Evolutionary conservation across 1,140 invertebrate genomes (phyloP), one percentile per base, ranked within the genome.

Genomic region (Doryteuthis pealeii): DNA sequence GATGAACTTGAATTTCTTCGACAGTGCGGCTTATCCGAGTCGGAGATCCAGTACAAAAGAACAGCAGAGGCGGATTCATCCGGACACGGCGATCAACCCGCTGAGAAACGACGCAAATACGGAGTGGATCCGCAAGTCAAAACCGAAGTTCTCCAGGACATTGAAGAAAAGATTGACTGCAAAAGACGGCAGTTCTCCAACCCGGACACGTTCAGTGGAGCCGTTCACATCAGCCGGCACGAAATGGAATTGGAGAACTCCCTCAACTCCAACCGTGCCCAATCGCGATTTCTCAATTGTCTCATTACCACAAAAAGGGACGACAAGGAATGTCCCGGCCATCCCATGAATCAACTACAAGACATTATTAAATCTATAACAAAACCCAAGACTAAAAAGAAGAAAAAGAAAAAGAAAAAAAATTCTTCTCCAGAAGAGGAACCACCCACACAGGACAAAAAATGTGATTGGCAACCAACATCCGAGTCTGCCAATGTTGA

Each of bases 1-100:
- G 54, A 62, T 22, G 54, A 62, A 62, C 18, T 62, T 15, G 54
- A 62, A 62, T 62, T 62, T 62, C 54, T 62, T 22, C 54, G 54
- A 5, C 54, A 62, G 26, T 62, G 54, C 18, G 54, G 54, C 18
- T 62, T 62, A 28, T 62, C 54, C 6, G 54, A 62, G 26, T 22
- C 18, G 18, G 54, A 62, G 18, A 62, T 62, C 5, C 6, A 28
- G 6, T 28, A n/a, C 54, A 62, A 62, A 18, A 12, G 26, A 62
- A 40, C 35, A 10, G 35, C 35, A 3, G 54, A 62, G 26, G 22
- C 18, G 10, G 54, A 62, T 15, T 62, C 54, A 6, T 22, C 54
- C 18, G 12, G 5, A 62, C 4, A 40, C 10, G 54, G 6, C 6
- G 54, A 62, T n/a, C 5, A n/a, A 22, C 54, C 54, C 6, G 12